phyloP scores from a whole-genome alignment of 2,888 invertebrate species.

The Oxytorus armatus region DNA sequence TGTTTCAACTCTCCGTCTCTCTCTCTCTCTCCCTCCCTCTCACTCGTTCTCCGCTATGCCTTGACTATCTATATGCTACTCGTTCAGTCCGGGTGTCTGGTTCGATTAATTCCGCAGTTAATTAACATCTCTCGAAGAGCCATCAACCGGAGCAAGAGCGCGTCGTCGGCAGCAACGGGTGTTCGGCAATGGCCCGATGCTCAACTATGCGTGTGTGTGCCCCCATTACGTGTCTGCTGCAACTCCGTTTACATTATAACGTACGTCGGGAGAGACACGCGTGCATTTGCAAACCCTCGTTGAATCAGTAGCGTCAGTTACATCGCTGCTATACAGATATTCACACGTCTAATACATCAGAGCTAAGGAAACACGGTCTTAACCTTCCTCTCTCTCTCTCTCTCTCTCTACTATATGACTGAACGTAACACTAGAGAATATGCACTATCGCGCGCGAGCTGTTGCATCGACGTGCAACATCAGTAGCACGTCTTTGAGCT shows the following conservation, averaged over 20 bases:
- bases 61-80: constrained; percentile 28
- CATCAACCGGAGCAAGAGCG: constrained; percentile 58
- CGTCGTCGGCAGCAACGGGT: constrained; percentile 49
- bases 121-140: constrained; percentile 70
- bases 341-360: constrained; percentile 4
- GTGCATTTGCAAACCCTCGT: constrained; percentile 16
- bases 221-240: too few species aligned
- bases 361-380: constrained; percentile 26
- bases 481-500: constrained; percentile 23
- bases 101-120: constrained; percentile 71
- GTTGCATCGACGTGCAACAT: constrained; percentile 31
- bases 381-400: not conserved
- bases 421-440: constrained; percentile 12
- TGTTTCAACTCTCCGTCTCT: constrained; percentile 53
- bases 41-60: constrained; percentile 23
- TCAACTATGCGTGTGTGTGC: not conserved
- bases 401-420: too few species aligned
- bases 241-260: constrained; percentile 29
- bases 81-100: constrained; percentile 67
- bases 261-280: not conserved
- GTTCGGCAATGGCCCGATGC: constrained; percentile 24
- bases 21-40: constrained; percentile 22
- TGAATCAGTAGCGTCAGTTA: constrained; percentile 18
- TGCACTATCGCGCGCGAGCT: constrained; percentile 7
- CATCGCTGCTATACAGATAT: constrained; percentile 10